These are phyloP conservation scores for Fukomys damarensis DNA, from an alignment of 2,113 vertebrate genomes.

Conservation along the genomic window DNA sequence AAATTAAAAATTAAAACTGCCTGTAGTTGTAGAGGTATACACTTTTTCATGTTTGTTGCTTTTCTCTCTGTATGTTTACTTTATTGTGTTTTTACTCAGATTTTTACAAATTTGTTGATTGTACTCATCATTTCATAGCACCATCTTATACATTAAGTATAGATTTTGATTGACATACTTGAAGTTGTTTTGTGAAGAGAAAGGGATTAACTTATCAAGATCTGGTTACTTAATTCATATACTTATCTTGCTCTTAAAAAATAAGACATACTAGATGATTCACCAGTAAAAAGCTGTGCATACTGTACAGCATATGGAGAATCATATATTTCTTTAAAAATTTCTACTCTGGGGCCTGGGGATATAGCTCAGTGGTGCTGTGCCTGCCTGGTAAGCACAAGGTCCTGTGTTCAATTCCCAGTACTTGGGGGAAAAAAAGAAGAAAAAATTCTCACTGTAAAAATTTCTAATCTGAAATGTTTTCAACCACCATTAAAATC, in stretches of 20 bases:
- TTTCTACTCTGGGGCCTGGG: background rate
- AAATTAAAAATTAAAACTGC: background rate
- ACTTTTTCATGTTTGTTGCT: background rate
- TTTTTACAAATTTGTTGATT: background rate
- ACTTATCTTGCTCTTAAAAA: background rate
- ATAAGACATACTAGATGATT: background rate
- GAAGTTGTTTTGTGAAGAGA: background rate
- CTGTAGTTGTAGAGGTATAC: background rate
- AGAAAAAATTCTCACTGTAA: background rate
- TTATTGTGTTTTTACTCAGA: background rate
- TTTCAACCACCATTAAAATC: background rate
- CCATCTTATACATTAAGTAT: background rate
- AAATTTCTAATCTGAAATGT: slow-evolving; percentile 17
- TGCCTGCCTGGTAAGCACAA: no score
- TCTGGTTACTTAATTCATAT: background rate
- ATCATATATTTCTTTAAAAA: background rate
- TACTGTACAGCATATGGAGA: background rate
- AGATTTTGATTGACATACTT: background rate
- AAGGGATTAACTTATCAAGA: slow-evolving; percentile 5
- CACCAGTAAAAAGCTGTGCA: background rate
- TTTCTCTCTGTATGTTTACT: background rate
- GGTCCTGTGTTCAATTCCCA: no score
- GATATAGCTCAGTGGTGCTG: no score
- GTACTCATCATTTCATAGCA: background rate
- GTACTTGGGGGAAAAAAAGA: no score